Base-by-base conservation (phyloP, 2,113 vertebrate species). In the Circaetus gallicus region DNA sequence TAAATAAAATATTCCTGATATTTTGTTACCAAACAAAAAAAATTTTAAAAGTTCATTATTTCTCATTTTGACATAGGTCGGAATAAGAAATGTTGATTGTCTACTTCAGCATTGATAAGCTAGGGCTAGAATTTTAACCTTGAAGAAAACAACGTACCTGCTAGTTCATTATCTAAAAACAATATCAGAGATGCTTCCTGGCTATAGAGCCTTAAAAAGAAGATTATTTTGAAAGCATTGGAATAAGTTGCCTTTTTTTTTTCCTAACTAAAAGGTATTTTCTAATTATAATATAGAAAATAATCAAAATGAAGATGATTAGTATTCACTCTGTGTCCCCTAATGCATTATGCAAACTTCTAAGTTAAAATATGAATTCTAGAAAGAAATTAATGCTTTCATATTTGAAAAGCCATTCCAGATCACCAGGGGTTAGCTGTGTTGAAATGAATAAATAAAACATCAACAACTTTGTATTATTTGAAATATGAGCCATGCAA, bases 361-460 rank as follows among this genome's bases (percentile, higher is more conserved):
- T 2, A 52, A 81, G 69, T 50, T 90, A 78, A 83, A 92, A 56
- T 58, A 87, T 2, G 10, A 92, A 86, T 89, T 90, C 63, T 40
- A 66, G 29, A 76, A 94, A 73, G 11, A 92, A 94, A 62, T 71
- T 9, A 88, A 87, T 93, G 73, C 40, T 79, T 96, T 79, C 59
- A 56, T 42, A 90, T 74, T 81, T 79, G 58, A 94, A 95, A 92
- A 85, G 53, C 67, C 87, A 94, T 83, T 71, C 47, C 76, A 81
- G 70, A 96, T 77, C 91, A 93, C 71, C 77, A 91, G 45, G 49
- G 63, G 55, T 89, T 65, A 86, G 69, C 40, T 92, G 52, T 65
- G 42, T 14, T 93, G 80, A 78, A 94, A 93, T 45, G 11, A 91
- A 93, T 81, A 92, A 78, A 89, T 94, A 95, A 94, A 90, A 94